A percentile compares a stretch with the other conserved stretches of the same genome.
Conservation (phyloP, 2,113 vertebrate species). For the Camelus bactrianus region DNA sequence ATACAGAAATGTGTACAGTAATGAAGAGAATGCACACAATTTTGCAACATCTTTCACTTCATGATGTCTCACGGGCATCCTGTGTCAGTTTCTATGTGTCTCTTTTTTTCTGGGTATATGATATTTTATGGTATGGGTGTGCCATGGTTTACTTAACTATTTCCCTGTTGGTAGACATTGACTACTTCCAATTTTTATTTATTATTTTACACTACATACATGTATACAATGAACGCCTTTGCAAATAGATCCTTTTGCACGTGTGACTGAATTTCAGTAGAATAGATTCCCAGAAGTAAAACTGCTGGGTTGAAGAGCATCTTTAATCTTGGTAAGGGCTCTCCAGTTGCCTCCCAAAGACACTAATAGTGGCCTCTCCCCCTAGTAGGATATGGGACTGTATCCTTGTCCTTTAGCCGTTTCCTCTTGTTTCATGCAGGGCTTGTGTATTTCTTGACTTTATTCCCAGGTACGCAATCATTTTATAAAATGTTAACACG, state of each 20-base stretch:
- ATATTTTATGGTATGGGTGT: not conserved
- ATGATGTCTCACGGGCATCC: not conserved
- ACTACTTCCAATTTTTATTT: conserved; percentile 26
- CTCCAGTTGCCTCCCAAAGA: conserved; percentile 10
- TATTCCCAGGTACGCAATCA: conserved; percentile 10
- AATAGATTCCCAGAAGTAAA: conserved; percentile 15
- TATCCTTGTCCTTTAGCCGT: not conserved
- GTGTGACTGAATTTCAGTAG: conserved; percentile 21
- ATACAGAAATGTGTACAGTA: not conserved
- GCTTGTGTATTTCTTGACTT: not conserved
- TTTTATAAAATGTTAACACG: conserved; percentile 2
- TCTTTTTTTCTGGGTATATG: not conserved
- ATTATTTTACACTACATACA: not conserved
- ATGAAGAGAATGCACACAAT: not conserved
- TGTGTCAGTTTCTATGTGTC: not conserved
- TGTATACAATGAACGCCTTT: not conserved
- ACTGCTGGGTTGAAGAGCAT: not conserved
- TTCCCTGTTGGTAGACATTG: not conserved
- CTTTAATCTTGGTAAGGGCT: not conserved
- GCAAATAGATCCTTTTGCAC: conserved; percentile 40
- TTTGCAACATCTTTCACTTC: not conserved
- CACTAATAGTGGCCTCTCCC: not conserved
- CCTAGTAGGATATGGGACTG: not conserved
- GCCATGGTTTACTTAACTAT: not conserved
- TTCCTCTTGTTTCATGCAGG: not conserved